A percentile compares a stretch with the other conserved stretches of the same genome.
These are phyloP conservation scores for Syngnathus rostellatus DNA, from an alignment of 2,797 vertebrate genomes.

Conservation along the genomic window DNA sequence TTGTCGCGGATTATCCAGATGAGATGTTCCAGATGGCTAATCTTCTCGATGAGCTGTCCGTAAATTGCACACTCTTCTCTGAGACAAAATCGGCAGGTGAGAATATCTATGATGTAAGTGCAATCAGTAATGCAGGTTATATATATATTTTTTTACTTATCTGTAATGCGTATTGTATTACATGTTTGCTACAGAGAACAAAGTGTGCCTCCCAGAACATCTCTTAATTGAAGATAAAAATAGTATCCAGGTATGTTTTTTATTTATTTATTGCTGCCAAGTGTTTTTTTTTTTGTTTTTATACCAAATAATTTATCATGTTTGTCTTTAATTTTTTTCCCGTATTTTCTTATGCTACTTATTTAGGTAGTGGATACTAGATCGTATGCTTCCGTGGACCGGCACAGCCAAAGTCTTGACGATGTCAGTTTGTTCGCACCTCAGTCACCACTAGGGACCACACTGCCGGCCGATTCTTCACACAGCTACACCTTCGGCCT, in stretches of 20 bases:
- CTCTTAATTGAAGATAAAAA: slow-evolving; percentile 32
- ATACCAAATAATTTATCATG: not conserved
- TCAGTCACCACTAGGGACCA: slow-evolving; percentile 42
- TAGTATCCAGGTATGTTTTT: slow-evolving; percentile 66
- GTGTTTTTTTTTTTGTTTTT: not conserved
- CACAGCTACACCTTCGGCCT: slow-evolving; percentile 75
- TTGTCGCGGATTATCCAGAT: slow-evolving; percentile 66
- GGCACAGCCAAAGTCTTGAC: slow-evolving; percentile 74
- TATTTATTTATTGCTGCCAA: slow-evolving; percentile 1
- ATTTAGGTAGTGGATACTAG: slow-evolving; percentile 49
- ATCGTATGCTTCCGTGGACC: slow-evolving; percentile 49
- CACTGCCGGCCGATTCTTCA: slow-evolving; percentile 64
- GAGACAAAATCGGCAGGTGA: slow-evolving; percentile 63
- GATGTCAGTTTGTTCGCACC: slow-evolving; percentile 63
- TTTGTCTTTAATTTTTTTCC: slow-evolving; percentile 6
- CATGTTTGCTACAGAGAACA: slow-evolving; percentile 30
- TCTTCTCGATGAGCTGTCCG: slow-evolving; percentile 66
- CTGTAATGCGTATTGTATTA: not conserved
- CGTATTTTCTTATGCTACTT: not conserved
- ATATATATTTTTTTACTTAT: not conserved
- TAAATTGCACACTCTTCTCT: slow-evolving; percentile 61
- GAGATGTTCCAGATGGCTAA: slow-evolving; percentile 70
- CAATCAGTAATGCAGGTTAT: not conserved
- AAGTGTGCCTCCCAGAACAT: slow-evolving; percentile 20
- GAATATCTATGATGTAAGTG: slow-evolving; percentile 7